These are phyloP conservation scores for Paragorgia papillata DNA, from an alignment of 92 coral and sea anemone species.

Conservation along the genomic window DNA sequence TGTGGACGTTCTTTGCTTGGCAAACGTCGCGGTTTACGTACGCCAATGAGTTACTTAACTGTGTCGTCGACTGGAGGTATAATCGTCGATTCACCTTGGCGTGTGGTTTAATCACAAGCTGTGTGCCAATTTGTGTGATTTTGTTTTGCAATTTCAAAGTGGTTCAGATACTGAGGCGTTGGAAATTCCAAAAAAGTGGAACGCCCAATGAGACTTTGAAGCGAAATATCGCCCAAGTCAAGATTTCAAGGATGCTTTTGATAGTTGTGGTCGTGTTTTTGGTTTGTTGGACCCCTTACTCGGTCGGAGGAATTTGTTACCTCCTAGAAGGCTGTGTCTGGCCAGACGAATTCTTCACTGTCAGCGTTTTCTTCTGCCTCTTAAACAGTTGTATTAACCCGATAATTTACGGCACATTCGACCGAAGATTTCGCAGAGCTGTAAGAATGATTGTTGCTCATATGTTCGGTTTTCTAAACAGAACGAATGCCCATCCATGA, in stretches of 20 bases:
- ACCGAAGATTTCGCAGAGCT: constrained; percentile 12
- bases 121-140: constrained; percentile 14
- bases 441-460: not conserved
- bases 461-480: no score
- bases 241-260: constrained; percentile 12
- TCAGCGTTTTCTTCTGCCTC: not conserved
- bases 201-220: constrained; percentile 8
- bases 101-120: constrained; percentile 33
- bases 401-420: constrained; percentile 13
- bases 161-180: not conserved
- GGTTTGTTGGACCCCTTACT: constrained; percentile 24
- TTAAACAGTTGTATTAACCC: constrained; percentile 1
- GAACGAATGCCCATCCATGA: no score
- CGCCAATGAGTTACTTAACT: constrained; percentile 17
- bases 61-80: constrained; percentile 11
- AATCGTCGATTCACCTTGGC: constrained; percentile 1
- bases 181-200: not conserved
- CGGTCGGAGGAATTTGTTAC: not conserved
- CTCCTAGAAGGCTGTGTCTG: not conserved
- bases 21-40: constrained; percentile 14
- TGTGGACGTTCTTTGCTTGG: constrained; percentile 32
- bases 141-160: constrained; percentile 35
- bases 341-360: not conserved
- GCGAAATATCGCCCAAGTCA: constrained; percentile 13
- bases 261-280: not conserved